phyloP scores from a whole-genome alignment of 2,113 vertebrate genomes.

The Saimiri boliviensis region DNA sequence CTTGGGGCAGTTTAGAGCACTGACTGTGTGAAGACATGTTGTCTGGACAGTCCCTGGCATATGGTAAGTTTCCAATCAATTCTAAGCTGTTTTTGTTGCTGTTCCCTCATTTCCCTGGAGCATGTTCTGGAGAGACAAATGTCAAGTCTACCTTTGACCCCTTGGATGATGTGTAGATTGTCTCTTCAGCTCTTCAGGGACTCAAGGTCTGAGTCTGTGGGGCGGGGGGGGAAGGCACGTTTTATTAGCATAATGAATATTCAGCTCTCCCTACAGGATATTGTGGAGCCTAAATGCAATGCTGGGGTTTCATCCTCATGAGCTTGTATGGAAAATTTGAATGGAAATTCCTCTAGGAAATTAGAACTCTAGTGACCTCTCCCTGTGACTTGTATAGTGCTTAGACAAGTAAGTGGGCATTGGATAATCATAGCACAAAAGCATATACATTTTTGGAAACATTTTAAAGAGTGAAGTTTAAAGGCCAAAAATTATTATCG shows the following conservation, averaged over 20 bases:
- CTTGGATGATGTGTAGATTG: neutral
- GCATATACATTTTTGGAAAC: neutral
- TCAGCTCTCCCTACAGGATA: neutral
- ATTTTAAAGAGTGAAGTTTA: neutral
- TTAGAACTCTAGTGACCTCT: neutral
- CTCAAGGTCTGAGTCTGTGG: neutral
- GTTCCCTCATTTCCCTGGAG: neutral
- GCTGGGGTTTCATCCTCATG: neutral
- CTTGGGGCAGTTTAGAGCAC: neutral
- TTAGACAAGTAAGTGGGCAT: neutral
- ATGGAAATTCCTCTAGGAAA: neutral
- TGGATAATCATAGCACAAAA: neutral
- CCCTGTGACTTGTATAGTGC: neutral
- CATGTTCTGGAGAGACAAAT: neutral
- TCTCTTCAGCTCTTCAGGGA: neutral
- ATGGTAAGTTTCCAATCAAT: neutral
- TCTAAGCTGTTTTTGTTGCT: neutral
- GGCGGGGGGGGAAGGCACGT: neutral
- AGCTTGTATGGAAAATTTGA: neutral
- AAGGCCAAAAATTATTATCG: neutral
- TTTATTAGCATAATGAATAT: neutral
- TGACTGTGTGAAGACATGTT: neutral
- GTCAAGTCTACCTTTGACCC: neutral
- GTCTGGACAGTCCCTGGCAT: neutral
- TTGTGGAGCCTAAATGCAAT: neutral